A percentile compares a stretch with the other conserved stretches of the same genome.
Evolutionary conservation across 2,888 invertebrate species (phyloP).

Genomic region (Ophioninae sp.): DNA sequence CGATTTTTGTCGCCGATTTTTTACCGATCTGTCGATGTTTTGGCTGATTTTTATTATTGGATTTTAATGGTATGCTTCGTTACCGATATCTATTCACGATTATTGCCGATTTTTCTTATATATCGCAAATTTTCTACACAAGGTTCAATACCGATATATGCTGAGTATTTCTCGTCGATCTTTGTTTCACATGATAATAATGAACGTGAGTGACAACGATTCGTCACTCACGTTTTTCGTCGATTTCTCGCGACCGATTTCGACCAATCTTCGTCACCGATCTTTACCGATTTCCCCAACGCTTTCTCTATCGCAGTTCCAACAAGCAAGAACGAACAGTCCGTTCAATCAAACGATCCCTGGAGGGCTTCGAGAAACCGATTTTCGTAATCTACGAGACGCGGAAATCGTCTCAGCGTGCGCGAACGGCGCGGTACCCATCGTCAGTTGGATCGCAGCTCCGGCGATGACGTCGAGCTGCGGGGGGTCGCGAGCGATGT

Average conservation of each 20-base stretch:
- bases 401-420: slow-evolving; percentile 72
- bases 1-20: not conserved
- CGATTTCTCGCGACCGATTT: not conserved
- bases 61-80: not conserved
- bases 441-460: slow-evolving; percentile 70
- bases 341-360: not conserved
- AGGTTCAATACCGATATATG: too few relatives aligned
- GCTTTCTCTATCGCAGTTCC: not conserved
- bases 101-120: not conserved
- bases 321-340: not conserved
- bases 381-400: slow-evolving; percentile 47
- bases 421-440: slow-evolving; percentile 70
- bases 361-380: slow-evolving; percentile 4
- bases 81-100: not conserved
- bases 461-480: slow-evolving; percentile 76
- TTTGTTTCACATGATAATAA: not conserved
- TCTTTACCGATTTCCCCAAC: not conserved
- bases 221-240: not conserved
- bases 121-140: not conserved
- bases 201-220: too few relatives aligned
- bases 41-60: too few relatives aligned
- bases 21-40: too few relatives aligned
- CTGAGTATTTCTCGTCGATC: not conserved
- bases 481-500: slow-evolving; percentile 76
- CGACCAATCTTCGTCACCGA: not conserved